Evolutionary conservation across 2,113 vertebrate species (phyloP).

Genomic region (Dicentrarchus labrax): DNA sequence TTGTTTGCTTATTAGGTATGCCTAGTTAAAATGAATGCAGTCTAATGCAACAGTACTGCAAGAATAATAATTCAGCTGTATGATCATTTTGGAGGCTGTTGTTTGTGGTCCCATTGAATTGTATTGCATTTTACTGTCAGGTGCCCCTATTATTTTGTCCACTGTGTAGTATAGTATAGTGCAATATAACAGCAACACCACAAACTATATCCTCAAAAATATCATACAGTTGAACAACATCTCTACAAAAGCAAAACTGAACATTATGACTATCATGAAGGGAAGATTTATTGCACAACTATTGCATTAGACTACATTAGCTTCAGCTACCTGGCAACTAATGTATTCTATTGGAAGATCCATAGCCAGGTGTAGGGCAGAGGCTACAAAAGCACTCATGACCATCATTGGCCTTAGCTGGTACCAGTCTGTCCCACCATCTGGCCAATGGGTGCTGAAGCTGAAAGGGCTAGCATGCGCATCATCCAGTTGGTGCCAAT

Average conservation of each 20-base stretch:
- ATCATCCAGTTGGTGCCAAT: slow-evolving; percentile 14
- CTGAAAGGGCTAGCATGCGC: slow-evolving; percentile 16
- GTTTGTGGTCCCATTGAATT: neutral
- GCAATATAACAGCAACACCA: neutral
- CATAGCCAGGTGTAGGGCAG: slow-evolving; percentile 8
- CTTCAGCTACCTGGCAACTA: neutral
- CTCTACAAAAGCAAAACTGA: neutral
- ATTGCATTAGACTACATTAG: neutral
- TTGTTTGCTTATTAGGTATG: neutral
- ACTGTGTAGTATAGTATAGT: neutral
- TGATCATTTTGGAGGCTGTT: neutral
- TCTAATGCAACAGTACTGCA: neutral
- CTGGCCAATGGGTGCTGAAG: slow-evolving; percentile 25
- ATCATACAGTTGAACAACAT: neutral
- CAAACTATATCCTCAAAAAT: too few relatives aligned
- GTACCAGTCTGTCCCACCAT: slow-evolving; percentile 39
- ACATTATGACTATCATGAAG: neutral
- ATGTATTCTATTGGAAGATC: slow-evolving; percentile 16
- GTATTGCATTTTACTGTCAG: neutral
- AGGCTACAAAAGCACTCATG: neutral
- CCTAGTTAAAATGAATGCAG: neutral
- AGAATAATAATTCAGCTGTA: neutral
- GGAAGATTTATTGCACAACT: neutral
- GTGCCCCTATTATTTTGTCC: neutral
- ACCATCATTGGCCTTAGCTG: slow-evolving; percentile 27